These are phyloP conservation scores for Micromys minutus DNA, from an alignment of 2,113 vertebrate genomes.

Conservation along the genomic window DNA sequence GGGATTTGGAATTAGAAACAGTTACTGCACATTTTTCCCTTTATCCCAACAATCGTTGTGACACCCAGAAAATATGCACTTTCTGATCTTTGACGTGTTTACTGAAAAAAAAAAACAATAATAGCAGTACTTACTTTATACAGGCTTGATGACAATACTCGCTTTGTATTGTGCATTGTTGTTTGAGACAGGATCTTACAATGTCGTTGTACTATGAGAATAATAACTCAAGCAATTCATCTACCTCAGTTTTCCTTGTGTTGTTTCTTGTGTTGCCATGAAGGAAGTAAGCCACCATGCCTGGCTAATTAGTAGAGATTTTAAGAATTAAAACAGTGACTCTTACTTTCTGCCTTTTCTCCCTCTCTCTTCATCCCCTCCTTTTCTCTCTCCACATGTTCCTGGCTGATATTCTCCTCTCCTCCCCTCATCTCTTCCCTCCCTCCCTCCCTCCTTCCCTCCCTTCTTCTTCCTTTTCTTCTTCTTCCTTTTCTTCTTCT, in stretches of 20 bases:
- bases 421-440: too few species aligned
- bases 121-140: neutral
- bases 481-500: too few species aligned
- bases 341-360: too few species aligned
- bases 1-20: conserved; percentile 22
- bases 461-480: too few species aligned
- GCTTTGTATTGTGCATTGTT: neutral
- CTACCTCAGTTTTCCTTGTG: neutral
- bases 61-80: conserved; percentile 11
- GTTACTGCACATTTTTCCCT: neutral
- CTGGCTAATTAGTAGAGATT: neutral
- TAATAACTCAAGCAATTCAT: too few species aligned
- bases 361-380: too few species aligned
- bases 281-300: neutral
- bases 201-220: neutral
- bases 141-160: neutral
- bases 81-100: conserved; percentile 10
- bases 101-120: conserved; percentile 39
- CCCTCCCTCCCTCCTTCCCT: too few species aligned
- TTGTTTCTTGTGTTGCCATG: neutral
- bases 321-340: neutral
- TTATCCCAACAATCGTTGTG: neutral
- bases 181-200: neutral
- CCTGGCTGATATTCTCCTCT: too few species aligned
- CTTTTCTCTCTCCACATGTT: too few species aligned